phyloP scores from a whole-genome alignment of 2,888 invertebrate genomes.

The Nebria brevicollis region DNA sequence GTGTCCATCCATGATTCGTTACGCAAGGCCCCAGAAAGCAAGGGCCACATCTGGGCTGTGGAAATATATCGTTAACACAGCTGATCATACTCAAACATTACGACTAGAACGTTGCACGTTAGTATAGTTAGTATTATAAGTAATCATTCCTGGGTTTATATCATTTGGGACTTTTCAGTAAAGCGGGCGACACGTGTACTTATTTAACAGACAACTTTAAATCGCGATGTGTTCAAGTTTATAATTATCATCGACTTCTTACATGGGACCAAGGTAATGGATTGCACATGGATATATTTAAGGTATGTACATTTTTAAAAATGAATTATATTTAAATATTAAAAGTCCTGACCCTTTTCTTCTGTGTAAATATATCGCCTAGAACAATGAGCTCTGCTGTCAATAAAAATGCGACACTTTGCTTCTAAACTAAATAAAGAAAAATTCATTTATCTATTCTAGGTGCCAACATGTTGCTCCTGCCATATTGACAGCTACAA shows the following conservation, averaged over 20 bases:
- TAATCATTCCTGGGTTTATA: not conserved
- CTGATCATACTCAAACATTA: conserved; percentile 84
- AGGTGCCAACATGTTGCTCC: conserved; percentile 83
- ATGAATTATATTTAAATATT: no score
- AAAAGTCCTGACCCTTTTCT: no score
- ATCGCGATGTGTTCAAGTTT: conserved; percentile 84
- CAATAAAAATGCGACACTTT: no score
- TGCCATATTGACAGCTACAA: conserved; percentile 83
- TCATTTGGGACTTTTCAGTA: conserved; percentile 64
- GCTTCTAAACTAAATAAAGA: no score
- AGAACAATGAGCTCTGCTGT: no score
- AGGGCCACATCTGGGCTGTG: conserved; percentile 82
- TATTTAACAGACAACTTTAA: conserved; percentile 82
- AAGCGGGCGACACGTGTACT: conserved; percentile 79
- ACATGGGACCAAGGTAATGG: conserved; percentile 85
- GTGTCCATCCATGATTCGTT: conserved; percentile 81
- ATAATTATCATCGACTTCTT: conserved; percentile 82
- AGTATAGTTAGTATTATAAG: conserved; percentile 58
- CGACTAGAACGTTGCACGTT: conserved; percentile 83
- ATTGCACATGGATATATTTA: conserved; percentile 85
- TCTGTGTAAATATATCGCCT: no score
- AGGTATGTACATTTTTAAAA: conserved; percentile 63
- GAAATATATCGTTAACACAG: conserved; percentile 88
- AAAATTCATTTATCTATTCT: conserved; percentile 50
- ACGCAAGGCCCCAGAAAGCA: conserved; percentile 83